phyloP scores from a whole-genome alignment of 2,888 invertebrate species.

The Bugulina stolonifera region DNA sequence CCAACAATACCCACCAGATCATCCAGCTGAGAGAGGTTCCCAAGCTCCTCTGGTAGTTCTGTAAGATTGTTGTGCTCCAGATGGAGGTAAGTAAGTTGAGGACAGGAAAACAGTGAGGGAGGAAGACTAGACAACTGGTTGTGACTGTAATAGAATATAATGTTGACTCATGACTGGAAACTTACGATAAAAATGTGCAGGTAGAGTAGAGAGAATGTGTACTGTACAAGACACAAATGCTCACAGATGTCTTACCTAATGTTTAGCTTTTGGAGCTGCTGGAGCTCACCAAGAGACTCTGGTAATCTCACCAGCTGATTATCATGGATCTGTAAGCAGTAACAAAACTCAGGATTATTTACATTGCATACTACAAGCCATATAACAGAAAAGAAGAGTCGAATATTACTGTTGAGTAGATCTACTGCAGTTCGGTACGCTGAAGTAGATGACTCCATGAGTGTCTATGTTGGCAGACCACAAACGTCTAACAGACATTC shows the following conservation, averaged over 20 bases:
- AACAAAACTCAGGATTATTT: too few species aligned
- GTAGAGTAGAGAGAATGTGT: too few species aligned
- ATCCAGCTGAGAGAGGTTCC: conserved; percentile 73
- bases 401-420: conserved; percentile 31
- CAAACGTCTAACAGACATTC: too few species aligned
- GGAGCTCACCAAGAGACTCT: conserved; percentile 66
- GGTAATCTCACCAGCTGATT: conserved; percentile 71
- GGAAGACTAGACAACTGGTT: conserved; percentile 66
- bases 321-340: conserved; percentile 81
- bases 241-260: conserved; percentile 39
- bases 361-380: too few species aligned
- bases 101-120: conserved; percentile 63
- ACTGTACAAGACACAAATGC: not conserved
- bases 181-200: too few species aligned
- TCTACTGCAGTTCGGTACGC: too few species aligned
- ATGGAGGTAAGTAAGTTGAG: conserved; percentile 66
- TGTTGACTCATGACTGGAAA: too few species aligned
- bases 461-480: too few species aligned
- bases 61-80: conserved; percentile 69
- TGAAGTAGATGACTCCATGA: too few species aligned
- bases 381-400: too few species aligned
- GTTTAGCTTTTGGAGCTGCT: conserved; percentile 54
- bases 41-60: conserved; percentile 66
- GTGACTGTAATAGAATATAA: conserved; percentile 39
- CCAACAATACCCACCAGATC: conserved; percentile 59